phyloP scores from a whole-genome alignment of 2,113 vertebrate genomes.

The Pluvialis apricaria region DNA sequence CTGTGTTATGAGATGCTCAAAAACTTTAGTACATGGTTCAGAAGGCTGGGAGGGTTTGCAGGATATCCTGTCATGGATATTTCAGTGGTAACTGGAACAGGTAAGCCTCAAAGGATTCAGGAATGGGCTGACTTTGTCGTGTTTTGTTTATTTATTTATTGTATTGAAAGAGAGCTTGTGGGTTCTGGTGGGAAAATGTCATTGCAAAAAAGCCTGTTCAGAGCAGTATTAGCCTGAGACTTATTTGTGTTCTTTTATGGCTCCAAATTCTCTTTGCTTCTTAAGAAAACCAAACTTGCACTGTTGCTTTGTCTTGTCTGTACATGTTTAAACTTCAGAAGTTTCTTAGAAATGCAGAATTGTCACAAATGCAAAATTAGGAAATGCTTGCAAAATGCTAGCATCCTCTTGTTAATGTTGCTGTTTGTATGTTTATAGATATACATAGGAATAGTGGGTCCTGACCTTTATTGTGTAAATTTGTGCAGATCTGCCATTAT shows the following conservation, averaged over 20 bases:
- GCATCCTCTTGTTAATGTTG: not conserved
- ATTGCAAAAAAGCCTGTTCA: not conserved
- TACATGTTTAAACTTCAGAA: not conserved
- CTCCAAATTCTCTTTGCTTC: not conserved
- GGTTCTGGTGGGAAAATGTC: not conserved
- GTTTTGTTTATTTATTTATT: not conserved
- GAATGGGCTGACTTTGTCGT: not conserved
- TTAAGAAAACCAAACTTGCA: not conserved
- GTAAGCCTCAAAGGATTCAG: not conserved
- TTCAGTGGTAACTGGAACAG: not conserved
- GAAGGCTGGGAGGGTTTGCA: not conserved
- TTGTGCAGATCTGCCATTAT: not conserved
- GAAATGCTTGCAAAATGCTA: not conserved
- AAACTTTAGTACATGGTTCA: not conserved
- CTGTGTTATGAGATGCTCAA: not conserved
- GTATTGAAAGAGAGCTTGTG: not conserved
- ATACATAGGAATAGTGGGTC: not conserved
- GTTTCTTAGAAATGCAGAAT: not conserved
- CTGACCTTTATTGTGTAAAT: not conserved
- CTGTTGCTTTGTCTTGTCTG: not conserved
- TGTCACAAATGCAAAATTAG: not conserved
- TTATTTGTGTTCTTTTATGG: not conserved
- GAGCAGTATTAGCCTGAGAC: not conserved
- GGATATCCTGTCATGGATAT: not conserved
- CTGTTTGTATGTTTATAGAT: not conserved